Evolutionary conservation across 2,797 vertebrate species (phyloP).

Genomic region (Helicolenus hilgendorfi): DNA sequence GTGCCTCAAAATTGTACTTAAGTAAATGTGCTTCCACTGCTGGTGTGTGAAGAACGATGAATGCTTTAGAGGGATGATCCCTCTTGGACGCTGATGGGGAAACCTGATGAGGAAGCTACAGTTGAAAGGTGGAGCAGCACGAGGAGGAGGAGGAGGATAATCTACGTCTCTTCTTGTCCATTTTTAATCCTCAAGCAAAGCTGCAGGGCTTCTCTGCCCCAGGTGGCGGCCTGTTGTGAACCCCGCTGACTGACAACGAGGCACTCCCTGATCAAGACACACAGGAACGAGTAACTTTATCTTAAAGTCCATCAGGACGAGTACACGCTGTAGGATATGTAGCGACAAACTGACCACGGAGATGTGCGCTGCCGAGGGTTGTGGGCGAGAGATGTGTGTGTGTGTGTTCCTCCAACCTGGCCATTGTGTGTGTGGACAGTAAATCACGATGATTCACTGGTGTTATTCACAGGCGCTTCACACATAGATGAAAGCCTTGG

Average conservation of each 20-base stretch:
- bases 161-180: constrained; percentile 56
- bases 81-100: constrained; percentile 15
- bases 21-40: background rate
- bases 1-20: background rate
- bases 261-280: constrained; percentile 43
- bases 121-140: constrained; percentile 26
- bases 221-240: constrained; percentile 46
- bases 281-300: constrained; percentile 29
- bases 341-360: constrained; percentile 13
- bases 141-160: constrained; percentile 63
- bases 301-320: constrained; percentile 20
- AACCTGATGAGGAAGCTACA: constrained; percentile 10
- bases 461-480: constrained; percentile 69
- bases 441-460: constrained; percentile 73
- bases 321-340: background rate
- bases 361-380: constrained; percentile 1
- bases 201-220: constrained; percentile 43
- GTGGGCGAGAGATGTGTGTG: constrained; percentile 52
- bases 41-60: background rate
- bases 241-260: constrained; percentile 26
- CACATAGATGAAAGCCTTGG: constrained; percentile 66
- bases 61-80: constrained; percentile 28
- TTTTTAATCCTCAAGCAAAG: constrained; percentile 81
- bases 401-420: constrained; percentile 63
- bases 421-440: constrained; percentile 68